A percentile compares a stretch with the other conserved stretches of the same genome.
Evolutionary conservation across 2,888 invertebrate species (phyloP).

Genomic region (Ommatoiulus sabulosus): DNA sequence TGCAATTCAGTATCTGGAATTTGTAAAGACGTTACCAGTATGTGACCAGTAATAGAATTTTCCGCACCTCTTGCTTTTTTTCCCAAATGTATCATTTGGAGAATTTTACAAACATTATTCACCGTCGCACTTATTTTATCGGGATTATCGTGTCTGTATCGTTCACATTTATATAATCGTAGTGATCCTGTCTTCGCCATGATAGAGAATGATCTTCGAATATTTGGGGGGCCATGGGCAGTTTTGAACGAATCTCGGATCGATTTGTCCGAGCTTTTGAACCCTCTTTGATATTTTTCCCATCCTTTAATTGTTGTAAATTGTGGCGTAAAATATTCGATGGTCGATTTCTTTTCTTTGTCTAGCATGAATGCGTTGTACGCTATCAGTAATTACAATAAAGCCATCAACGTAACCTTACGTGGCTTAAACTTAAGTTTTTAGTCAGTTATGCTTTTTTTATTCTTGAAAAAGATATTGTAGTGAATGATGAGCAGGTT

Average conservation of each 20-base stretch:
- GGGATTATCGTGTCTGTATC: not conserved
- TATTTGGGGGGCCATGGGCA: not conserved
- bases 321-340: constrained; percentile 9
- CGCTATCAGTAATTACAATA: not conserved
- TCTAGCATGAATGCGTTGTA: constrained; percentile 7
- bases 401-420: not conserved
- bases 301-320: not conserved
- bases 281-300: not conserved
- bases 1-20: not conserved
- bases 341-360: not conserved
- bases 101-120: not conserved
- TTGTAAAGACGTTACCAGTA: not conserved
- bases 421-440: not conserved
- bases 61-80: not conserved
- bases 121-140: not conserved
- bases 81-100: constrained; percentile 14
- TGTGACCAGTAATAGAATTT: not conserved
- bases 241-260: not conserved
- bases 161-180: not conserved
- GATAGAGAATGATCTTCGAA: not conserved
- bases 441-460: too few relatives aligned
- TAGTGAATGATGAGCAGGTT: too few relatives aligned
- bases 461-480: too few relatives aligned
- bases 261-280: not conserved
- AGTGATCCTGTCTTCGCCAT: not conserved